phyloP scores from a whole-genome alignment of 2,888 invertebrate genomes.

The Acrocyrtus sp. region DNA sequence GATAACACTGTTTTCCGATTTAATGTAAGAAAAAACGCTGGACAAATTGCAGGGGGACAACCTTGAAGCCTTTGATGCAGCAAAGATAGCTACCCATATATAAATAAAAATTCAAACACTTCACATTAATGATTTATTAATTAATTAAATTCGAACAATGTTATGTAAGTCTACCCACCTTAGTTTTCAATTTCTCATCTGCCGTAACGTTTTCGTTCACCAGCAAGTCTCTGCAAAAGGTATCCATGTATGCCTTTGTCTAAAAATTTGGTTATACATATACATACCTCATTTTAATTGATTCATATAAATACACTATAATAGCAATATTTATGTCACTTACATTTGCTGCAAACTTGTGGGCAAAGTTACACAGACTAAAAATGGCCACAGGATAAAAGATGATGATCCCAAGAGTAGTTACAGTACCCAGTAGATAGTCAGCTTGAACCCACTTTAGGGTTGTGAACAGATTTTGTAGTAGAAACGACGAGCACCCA shows the following conservation, averaged over 20 bases:
- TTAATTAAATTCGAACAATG: background rate
- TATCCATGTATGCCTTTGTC: background rate
- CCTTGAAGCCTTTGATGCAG: background rate
- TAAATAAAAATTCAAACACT: background rate
- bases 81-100: background rate
- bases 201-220: background rate
- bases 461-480: slow-evolving; percentile 10
- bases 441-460: slow-evolving; percentile 8
- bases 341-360: background rate
- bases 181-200: background rate
- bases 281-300: background rate
- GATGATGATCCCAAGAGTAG: background rate
- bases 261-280: background rate
- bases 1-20: slow-evolving; percentile 8
- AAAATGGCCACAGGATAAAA: background rate
- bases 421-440: background rate
- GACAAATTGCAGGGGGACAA: background rate
- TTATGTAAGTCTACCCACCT: background rate
- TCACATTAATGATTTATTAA: background rate
- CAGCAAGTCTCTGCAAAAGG: slow-evolving; percentile 7
- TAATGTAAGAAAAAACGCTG: slow-evolving; percentile 5
- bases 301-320: background rate
- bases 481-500: background rate
- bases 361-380: slow-evolving; percentile 13
- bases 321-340: background rate